A percentile compares a stretch with the other conserved stretches of the same genome.
These are phyloP conservation scores for Drosophila mayaguana DNA, from an alignment of 2,888 invertebrate genomes.

Conservation along the genomic window DNA sequence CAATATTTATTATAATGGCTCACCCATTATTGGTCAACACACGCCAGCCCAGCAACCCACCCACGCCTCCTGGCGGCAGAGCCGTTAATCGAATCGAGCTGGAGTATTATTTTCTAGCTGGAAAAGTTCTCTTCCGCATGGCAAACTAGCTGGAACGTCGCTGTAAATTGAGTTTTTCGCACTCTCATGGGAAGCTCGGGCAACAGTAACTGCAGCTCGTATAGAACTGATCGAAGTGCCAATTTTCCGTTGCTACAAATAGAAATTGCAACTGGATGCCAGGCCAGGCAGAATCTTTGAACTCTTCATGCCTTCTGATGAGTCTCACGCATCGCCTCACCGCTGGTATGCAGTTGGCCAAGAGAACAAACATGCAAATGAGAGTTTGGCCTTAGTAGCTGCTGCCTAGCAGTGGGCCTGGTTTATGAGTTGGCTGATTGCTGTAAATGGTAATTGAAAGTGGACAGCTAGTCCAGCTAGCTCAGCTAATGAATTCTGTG, in stretches of 20 bases:
- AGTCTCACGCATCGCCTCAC: constrained; percentile 51
- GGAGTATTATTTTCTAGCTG: constrained; percentile 4
- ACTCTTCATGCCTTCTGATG: constrained; percentile 25
- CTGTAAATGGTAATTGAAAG: constrained; percentile 5
- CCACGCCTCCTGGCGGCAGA: constrained; percentile 11
- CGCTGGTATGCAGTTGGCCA: constrained; percentile 36
- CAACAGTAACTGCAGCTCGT: not conserved
- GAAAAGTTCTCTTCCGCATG: constrained; percentile 44
- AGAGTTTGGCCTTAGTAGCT: constrained; percentile 40
- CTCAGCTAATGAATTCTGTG: not conserved
- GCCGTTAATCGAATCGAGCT: constrained; percentile 41
- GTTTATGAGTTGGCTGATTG: constrained; percentile 27
- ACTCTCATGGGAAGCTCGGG: constrained; percentile 29
- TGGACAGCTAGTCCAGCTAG: not conserved
- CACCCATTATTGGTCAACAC: constrained; percentile 52
- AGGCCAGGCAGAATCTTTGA: constrained; percentile 8
- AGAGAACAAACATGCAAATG: constrained; percentile 40
- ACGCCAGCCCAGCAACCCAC: not conserved
- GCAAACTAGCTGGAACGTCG: constrained; percentile 36
- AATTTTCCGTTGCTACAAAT: constrained; percentile 38
- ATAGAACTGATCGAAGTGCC: constrained; percentile 48
- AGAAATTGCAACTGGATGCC: constrained; percentile 53
- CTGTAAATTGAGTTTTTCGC: constrained; percentile 30
- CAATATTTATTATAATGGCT: constrained; percentile 50
- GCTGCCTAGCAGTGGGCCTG: constrained; percentile 22